Conservation (phyloP, 1,140 invertebrate genomes). For the Hetaerina americana region DNA sequence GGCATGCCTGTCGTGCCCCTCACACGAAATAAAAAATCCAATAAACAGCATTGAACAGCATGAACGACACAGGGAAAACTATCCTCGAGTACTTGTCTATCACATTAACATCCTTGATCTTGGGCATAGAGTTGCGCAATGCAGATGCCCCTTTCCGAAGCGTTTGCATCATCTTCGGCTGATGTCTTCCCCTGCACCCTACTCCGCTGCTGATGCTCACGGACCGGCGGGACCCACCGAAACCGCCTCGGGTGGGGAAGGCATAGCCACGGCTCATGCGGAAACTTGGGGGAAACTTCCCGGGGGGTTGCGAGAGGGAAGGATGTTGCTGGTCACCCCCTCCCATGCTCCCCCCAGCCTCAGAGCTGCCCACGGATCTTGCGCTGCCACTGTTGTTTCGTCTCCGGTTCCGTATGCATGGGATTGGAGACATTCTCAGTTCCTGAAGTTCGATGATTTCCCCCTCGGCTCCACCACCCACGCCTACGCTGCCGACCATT, state of each 20-base stretch:
- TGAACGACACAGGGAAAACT: conserved; percentile 86
- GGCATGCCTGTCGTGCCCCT: too few species aligned
- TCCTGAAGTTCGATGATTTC: conserved; percentile 71
- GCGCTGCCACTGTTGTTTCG: neutral
- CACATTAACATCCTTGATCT: conserved; percentile 91
- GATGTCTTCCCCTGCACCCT: conserved; percentile 20
- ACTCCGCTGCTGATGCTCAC: neutral
- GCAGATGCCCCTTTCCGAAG: conserved; percentile 62
- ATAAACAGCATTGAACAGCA: conserved; percentile 86
- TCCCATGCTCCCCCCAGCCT: conserved; percentile 21
- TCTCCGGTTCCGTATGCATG: conserved; percentile 55
- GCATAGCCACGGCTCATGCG: conserved; percentile 47
- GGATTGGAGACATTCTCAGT: conserved; percentile 66
- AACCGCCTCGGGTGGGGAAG: conserved; percentile 18
- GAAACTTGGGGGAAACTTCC: conserved; percentile 65
- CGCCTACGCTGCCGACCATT: neutral
- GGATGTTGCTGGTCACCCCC: conserved; percentile 31
- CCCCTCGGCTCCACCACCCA: conserved; percentile 31
- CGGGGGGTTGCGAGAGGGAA: conserved; percentile 22
- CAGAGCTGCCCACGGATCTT: conserved; percentile 13
- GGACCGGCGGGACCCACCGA: conserved; percentile 21
- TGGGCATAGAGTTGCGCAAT: conserved; percentile 70
- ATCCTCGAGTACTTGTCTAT: conserved; percentile 94
- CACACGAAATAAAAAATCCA: conserved; percentile 83
- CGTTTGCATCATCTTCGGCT: conserved; percentile 61